These are phyloP conservation scores for Ernsta delagoae DNA, from an alignment of 2,888 invertebrate species.

Conservation along the genomic window DNA sequence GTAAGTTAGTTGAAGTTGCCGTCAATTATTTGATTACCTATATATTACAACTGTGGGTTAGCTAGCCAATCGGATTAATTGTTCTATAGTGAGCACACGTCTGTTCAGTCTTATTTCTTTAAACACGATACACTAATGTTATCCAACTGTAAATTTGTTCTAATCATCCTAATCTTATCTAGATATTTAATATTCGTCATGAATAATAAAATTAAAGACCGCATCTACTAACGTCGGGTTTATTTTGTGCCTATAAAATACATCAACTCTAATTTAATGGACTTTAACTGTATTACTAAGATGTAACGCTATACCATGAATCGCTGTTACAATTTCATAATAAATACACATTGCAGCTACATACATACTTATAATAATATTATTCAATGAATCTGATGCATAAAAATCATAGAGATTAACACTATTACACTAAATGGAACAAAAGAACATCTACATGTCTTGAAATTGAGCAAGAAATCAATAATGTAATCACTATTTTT, in stretches of 20 bases:
- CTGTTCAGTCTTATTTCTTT: slow-evolving; percentile 1
- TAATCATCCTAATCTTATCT: neutral
- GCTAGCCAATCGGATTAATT: neutral
- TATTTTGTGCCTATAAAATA: neutral
- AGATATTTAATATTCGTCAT: too few relatives aligned
- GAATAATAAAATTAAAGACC: too few relatives aligned
- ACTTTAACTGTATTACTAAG: neutral
- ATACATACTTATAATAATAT: neutral
- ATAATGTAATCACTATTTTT: neutral
- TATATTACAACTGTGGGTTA: neutral
- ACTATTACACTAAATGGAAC: neutral
- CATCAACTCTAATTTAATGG: neutral
- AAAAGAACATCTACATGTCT: neutral
- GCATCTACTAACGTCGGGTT: neutral
- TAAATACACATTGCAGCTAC: neutral
- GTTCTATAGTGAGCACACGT: neutral
- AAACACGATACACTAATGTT: neutral
- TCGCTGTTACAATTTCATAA: slow-evolving; percentile 2
- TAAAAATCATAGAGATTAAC: neutral
- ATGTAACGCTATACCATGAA: neutral
- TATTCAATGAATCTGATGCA: neutral
- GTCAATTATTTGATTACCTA: neutral
- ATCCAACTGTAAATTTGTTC: neutral
- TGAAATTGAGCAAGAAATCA: slow-evolving; percentile 2
- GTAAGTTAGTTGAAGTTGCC: neutral